Evolutionary conservation across 2,888 invertebrate genomes (phyloP).

Genomic region (Lordiphosa fenestrarum): DNA sequence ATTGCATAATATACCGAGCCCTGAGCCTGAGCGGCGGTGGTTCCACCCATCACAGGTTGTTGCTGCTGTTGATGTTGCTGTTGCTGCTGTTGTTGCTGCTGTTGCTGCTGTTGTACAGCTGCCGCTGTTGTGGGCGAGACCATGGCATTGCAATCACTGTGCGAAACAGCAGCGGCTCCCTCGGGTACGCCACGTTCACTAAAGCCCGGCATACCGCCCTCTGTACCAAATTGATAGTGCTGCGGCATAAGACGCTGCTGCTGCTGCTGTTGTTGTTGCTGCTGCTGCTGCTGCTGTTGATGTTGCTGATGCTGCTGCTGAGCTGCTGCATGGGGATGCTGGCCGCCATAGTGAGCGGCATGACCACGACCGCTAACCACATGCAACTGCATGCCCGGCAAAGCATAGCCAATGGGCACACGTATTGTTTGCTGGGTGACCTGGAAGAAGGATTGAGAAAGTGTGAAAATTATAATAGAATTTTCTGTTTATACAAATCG

Average conservation of each 20-base stretch:
- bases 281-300: slow-evolving; percentile 60
- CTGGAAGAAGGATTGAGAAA: slow-evolving; percentile 45
- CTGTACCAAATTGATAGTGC: slow-evolving; percentile 75
- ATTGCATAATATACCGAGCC: slow-evolving; percentile 89
- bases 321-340: slow-evolving; percentile 56
- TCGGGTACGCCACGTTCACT: slow-evolving; percentile 87
- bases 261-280: slow-evolving; percentile 68
- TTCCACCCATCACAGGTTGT: slow-evolving; percentile 31
- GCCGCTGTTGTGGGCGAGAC: slow-evolving; percentile 65
- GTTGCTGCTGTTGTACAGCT: slow-evolving; percentile 78
- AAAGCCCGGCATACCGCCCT: slow-evolving; percentile 73
- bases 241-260: slow-evolving; percentile 73
- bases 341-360: slow-evolving; percentile 62
- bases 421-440: slow-evolving; percentile 81
- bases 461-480: no score
- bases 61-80: slow-evolving; percentile 51
- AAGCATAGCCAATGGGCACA: slow-evolving; percentile 80
- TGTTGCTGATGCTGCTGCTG: slow-evolving; percentile 52
- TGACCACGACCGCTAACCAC: slow-evolving; percentile 80
- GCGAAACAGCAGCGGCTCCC: slow-evolving; percentile 85
- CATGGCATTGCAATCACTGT: slow-evolving; percentile 75
- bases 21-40: slow-evolving; percentile 58
- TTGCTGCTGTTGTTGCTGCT: slow-evolving; percentile 44
- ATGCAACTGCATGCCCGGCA: slow-evolving; percentile 81
- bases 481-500: no score